These are phyloP conservation scores for Muricea muricata DNA, from an alignment of 92 coral and sea anemone species.

Conservation along the genomic window DNA sequence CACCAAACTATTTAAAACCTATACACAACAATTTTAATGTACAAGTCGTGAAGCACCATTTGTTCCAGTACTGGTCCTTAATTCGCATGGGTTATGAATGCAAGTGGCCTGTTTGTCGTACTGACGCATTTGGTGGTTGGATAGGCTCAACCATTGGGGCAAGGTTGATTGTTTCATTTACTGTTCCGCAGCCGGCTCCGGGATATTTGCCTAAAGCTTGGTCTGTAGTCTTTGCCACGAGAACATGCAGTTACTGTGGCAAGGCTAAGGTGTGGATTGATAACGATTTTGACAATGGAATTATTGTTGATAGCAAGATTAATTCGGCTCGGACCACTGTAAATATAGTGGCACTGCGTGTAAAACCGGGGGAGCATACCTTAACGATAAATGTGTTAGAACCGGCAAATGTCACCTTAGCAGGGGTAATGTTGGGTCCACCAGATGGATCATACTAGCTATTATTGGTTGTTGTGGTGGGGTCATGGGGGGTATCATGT, in stretches of 20 bases:
- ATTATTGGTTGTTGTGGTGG: too few relatives aligned
- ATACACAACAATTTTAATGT: constrained; percentile 50
- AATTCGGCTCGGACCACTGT: background rate
- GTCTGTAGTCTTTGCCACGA: constrained; percentile 49
- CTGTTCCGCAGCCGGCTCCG: constrained; percentile 25
- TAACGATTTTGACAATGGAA: constrained; percentile 38
- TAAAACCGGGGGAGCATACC: background rate
- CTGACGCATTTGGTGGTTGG: constrained; percentile 84
- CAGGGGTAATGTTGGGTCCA: background rate
- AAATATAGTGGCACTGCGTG: background rate
- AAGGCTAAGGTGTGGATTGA: constrained; percentile 58
- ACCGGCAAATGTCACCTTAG: background rate
- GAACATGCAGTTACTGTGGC: constrained; percentile 48
- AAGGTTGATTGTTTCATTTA: background rate
- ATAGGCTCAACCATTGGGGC: constrained; percentile 36
- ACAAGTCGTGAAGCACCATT: constrained; percentile 36
- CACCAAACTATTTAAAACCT: constrained; percentile 54
- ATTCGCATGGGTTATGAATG: constrained; percentile 4
- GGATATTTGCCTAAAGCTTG: background rate
- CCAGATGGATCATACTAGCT: background rate
- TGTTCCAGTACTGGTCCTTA: constrained; percentile 49
- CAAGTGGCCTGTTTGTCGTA: constrained; percentile 41
- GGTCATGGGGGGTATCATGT: too few relatives aligned
- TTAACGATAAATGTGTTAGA: background rate
- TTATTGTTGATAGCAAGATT: constrained; percentile 6